A percentile compares a stretch with the other conserved stretches of the same genome.
phyloP scores from a whole-genome alignment of 2,888 invertebrate genomes.

The Acronicta alni region DNA sequence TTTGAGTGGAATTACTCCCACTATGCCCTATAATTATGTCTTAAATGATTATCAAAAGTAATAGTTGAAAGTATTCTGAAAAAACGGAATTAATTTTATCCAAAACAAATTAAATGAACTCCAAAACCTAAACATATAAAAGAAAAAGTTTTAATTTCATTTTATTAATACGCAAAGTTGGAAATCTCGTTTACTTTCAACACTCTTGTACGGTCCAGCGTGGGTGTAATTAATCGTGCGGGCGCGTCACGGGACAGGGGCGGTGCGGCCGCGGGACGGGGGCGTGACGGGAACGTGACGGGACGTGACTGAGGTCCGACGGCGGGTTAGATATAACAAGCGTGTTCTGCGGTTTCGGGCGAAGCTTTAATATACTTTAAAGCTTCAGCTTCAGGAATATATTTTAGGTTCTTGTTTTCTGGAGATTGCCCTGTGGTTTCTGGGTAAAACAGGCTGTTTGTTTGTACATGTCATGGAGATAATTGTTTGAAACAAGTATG shows the following conservation, averaged over 20 bases:
- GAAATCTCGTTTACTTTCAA: slow-evolving; percentile 50
- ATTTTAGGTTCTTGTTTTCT: neutral
- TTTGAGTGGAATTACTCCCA: too few species aligned
- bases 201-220: slow-evolving; percentile 39
- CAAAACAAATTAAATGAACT: too few species aligned
- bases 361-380: slow-evolving; percentile 18
- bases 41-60: too few species aligned
- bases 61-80: too few species aligned
- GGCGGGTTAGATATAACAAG: slow-evolving; percentile 12
- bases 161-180: slow-evolving; percentile 49
- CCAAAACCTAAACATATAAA: neutral
- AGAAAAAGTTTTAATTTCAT: slow-evolving; percentile 28
- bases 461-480: too few species aligned
- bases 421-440: neutral
- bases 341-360: slow-evolving; percentile 20
- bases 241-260: slow-evolving; percentile 2
- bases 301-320: slow-evolving; percentile 33
- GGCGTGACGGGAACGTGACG: slow-evolving; percentile 12
- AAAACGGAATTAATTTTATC: too few species aligned
- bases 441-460: too few species aligned
- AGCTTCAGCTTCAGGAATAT: too few species aligned
- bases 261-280: slow-evolving; percentile 5
- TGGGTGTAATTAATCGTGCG: slow-evolving; percentile 54
- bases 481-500: too few species aligned
- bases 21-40: too few species aligned